Evolutionary conservation across 2,113 vertebrate species (phyloP).

Genomic region (Proterorhinus semilunaris): DNA sequence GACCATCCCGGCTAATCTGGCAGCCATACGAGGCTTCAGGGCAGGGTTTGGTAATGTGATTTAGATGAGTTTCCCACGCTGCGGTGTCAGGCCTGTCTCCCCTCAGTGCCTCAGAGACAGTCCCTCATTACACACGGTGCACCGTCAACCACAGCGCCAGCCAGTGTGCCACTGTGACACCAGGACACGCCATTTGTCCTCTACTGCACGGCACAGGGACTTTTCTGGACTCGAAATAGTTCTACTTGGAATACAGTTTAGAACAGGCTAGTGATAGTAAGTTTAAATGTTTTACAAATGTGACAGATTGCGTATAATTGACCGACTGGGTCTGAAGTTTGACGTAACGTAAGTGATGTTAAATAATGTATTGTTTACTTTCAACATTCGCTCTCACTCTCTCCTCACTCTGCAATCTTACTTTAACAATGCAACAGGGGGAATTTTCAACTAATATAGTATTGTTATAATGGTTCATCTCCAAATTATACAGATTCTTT

Average conservation of each 20-base stretch:
- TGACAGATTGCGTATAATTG: too few species aligned
- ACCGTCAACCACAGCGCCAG: conserved; percentile 53
- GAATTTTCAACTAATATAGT: too few species aligned
- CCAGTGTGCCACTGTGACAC: conserved; percentile 63
- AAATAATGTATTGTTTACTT: too few species aligned
- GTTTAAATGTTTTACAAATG: too few species aligned
- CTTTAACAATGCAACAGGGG: too few species aligned
- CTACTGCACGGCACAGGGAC: conserved; percentile 18
- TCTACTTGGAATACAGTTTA: conserved; percentile 7
- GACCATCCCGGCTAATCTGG: conserved; percentile 65
- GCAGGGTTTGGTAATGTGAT: conserved; percentile 72
- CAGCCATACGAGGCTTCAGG: conserved; percentile 62
- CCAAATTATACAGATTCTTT: too few species aligned
- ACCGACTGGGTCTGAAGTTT: too few species aligned
- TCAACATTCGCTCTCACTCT: too few species aligned
- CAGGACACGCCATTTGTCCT: conserved; percentile 49
- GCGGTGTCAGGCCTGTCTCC: conserved; percentile 62
- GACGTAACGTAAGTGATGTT: too few species aligned
- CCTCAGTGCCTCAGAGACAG: conserved; percentile 63
- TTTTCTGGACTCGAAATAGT: conserved; percentile 29
- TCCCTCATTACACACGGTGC: conserved; percentile 71
- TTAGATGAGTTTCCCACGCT: conserved; percentile 74
- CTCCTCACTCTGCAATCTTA: too few species aligned
- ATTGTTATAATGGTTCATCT: too few species aligned
- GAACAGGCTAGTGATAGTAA: neutral